These are phyloP conservation scores for Andrena flavipes DNA, from an alignment of 2,888 invertebrate genomes.

Conservation along the genomic window DNA sequence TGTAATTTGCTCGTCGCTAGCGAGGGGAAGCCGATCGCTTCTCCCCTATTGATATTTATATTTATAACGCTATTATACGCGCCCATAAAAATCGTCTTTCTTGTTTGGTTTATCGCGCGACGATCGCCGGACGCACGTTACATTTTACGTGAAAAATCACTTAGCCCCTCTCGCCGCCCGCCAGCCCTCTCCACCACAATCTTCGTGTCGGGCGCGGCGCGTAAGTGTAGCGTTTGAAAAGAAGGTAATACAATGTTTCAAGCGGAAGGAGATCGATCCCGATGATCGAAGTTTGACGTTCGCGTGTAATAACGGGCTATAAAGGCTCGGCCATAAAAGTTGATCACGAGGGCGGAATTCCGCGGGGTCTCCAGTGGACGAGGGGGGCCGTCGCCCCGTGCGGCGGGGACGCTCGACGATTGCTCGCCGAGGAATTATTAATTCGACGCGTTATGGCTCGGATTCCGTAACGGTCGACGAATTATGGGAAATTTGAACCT, in stretches of 20 bases:
- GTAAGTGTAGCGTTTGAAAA: conserved; percentile 2
- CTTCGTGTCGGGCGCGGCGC: not conserved
- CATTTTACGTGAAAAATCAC: conserved; percentile 13
- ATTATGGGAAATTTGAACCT: conserved; percentile 10
- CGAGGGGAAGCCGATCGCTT: not conserved
- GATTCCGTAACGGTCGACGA: conserved; percentile 1
- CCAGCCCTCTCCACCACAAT: not conserved
- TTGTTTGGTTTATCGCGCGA: conserved; percentile 36
- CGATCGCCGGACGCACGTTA: conserved; percentile 4
- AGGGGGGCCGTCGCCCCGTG: not conserved
- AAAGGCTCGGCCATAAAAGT: conserved; percentile 19
- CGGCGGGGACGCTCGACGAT: not conserved
- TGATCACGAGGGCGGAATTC: conserved; percentile 28
- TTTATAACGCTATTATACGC: conserved; percentile 36
- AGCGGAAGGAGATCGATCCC: conserved; percentile 1
- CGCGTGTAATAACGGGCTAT: conserved; percentile 43
- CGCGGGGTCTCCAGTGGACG: conserved; percentile 6
- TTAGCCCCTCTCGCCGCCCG: not conserved
- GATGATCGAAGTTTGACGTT: conserved; percentile 19
- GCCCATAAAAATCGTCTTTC: conserved; percentile 27
- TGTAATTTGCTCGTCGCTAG: conserved; percentile 30
- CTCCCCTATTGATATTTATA: conserved; percentile 50
- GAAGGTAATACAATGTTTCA: conserved; percentile 22
- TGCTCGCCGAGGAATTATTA: conserved; percentile 30
- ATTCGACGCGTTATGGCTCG: not conserved